phyloP scores from a whole-genome alignment of 1,140 invertebrate species.

The Ostrea denselamellosa region DNA sequence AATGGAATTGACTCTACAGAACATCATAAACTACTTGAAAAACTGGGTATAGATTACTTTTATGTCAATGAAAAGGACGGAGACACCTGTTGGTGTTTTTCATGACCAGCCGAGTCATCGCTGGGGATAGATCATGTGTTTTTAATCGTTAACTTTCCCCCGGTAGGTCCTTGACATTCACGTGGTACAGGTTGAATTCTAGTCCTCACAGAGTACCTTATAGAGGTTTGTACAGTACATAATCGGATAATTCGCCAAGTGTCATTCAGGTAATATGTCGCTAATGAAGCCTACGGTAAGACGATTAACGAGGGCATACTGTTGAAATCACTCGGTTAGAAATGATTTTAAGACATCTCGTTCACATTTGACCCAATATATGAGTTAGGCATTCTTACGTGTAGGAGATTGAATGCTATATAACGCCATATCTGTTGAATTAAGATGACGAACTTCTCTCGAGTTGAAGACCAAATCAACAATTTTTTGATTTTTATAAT shows the following conservation, averaged over 20 bases:
- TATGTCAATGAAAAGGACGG: not conserved
- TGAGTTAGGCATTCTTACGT: not conserved
- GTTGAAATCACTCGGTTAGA: not conserved
- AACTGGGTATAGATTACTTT: slow-evolving; percentile 21
- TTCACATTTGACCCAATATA: not conserved
- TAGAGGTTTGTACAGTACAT: not conserved
- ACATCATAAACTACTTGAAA: slow-evolving; percentile 18
- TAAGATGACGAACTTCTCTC: too few relatives aligned
- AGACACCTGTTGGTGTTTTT: slow-evolving; percentile 1
- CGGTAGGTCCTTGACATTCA: not conserved
- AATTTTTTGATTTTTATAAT: too few relatives aligned
- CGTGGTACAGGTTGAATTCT: not conserved
- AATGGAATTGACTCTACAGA: not conserved
- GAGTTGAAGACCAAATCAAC: too few relatives aligned
- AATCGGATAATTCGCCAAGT: slow-evolving; percentile 2
- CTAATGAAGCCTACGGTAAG: not conserved
- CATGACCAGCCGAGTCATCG: not conserved
- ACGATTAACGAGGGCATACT: slow-evolving; percentile 9
- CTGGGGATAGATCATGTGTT: not conserved
- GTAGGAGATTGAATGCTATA: slow-evolving; percentile 4
- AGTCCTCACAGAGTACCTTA: not conserved
- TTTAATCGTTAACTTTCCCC: not conserved
- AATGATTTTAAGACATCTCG: not conserved
- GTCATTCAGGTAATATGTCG: not conserved
- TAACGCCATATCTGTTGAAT: not conserved